Evolutionary conservation across 2,888 invertebrate genomes (phyloP).

Genomic region (Watsonalla cultraria): DNA sequence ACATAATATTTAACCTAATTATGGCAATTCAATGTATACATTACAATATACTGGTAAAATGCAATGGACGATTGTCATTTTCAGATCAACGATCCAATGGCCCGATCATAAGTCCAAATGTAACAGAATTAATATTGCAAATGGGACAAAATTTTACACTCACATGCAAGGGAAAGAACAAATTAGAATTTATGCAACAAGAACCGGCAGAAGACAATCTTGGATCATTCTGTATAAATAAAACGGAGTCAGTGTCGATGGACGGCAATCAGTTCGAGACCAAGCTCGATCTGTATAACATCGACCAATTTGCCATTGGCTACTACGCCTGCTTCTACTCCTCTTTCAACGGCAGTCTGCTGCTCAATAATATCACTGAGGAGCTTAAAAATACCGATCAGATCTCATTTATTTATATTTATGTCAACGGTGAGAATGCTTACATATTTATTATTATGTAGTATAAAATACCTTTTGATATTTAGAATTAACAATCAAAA

Average conservation of each 20-base stretch:
- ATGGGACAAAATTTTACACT: slow-evolving; percentile 61
- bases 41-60: background rate
- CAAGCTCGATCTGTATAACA: slow-evolving; percentile 61
- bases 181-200: slow-evolving; percentile 56
- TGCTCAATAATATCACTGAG: slow-evolving; percentile 43
- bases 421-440: slow-evolving; percentile 63
- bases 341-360: slow-evolving; percentile 39
- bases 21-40: no score
- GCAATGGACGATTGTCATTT: slow-evolving; percentile 36
- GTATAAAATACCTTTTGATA: background rate
- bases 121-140: slow-evolving; percentile 56
- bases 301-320: slow-evolving; percentile 69
- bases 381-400: slow-evolving; percentile 57
- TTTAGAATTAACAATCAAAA: slow-evolving; percentile 25
- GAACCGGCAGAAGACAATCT: slow-evolving; percentile 49
- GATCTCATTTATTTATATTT: slow-evolving; percentile 62
- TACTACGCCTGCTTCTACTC: slow-evolving; percentile 77
- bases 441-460: background rate
- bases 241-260: slow-evolving; percentile 11
- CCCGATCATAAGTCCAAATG: slow-evolving; percentile 49
- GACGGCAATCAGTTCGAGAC: slow-evolving; percentile 55
- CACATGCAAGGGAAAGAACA: slow-evolving; percentile 47
- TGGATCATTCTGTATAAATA: slow-evolving; percentile 26
- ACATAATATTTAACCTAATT: background rate
- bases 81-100: slow-evolving; percentile 59